Evolutionary conservation across 2,888 invertebrate genomes (phyloP).

Genomic region (Idaea biselata): DNA sequence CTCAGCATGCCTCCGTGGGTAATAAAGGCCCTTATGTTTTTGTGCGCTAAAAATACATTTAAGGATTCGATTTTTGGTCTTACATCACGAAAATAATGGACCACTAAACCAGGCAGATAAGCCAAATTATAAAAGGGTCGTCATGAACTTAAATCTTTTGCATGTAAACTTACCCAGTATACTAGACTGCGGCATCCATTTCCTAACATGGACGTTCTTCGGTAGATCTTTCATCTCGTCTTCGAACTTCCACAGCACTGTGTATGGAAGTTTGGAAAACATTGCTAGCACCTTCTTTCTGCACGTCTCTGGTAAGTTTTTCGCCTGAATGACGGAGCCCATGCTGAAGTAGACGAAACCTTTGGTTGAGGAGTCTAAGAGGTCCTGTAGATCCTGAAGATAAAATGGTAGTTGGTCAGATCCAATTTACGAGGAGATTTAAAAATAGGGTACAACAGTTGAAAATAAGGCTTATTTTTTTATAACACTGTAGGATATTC

Average conservation of each 20-base stretch:
- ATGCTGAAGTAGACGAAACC: constrained; percentile 21
- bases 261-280: constrained; percentile 23
- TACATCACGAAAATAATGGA: too few relatives aligned
- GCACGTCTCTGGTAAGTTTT: background rate
- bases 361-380: constrained; percentile 13
- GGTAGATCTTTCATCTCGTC: constrained; percentile 34
- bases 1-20: constrained; percentile 51
- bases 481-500: too few relatives aligned
- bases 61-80: too few relatives aligned
- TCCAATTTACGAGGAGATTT: too few relatives aligned
- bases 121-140: too few relatives aligned
- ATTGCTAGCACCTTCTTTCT: background rate
- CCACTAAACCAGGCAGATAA: too few relatives aligned
- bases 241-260: constrained; percentile 54
- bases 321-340: constrained; percentile 16
- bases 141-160: too few relatives aligned
- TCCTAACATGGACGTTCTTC: constrained; percentile 38
- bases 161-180: constrained; percentile 41
- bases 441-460: too few relatives aligned
- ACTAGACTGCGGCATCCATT: constrained; percentile 58
- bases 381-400: constrained; percentile 16
- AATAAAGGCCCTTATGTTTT: constrained; percentile 43
- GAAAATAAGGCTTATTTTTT: too few relatives aligned
- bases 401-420: too few relatives aligned
- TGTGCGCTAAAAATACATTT: constrained; percentile 41